Percentiles rank a stretch among this genome's conserved stretches.
phyloP scores from a whole-genome alignment of 2,797 vertebrate species.

The Furcifer pardalis region DNA sequence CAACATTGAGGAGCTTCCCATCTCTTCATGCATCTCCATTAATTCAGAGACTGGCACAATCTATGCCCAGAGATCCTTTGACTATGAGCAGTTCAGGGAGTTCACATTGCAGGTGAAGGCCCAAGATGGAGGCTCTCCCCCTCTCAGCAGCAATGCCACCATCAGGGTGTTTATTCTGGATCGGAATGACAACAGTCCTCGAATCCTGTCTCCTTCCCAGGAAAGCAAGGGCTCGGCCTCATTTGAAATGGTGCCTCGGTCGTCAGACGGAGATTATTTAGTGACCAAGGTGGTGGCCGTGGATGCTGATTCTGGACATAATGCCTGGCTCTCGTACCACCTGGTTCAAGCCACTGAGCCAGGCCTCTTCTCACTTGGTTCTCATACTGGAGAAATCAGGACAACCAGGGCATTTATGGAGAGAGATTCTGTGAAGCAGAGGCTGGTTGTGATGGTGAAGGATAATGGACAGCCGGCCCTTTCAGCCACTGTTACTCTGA shows the following conservation, averaged over 20 bases:
- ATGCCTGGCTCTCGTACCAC: constrained; percentile 76
- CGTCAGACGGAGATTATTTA: constrained; percentile 72
- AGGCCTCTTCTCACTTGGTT: constrained; percentile 75
- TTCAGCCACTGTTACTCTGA: constrained; percentile 25
- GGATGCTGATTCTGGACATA: constrained; percentile 74
- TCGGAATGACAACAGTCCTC: constrained; percentile 80
- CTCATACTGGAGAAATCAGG: constrained; percentile 80
- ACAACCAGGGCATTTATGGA: constrained; percentile 71
- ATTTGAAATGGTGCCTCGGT: constrained; percentile 73
- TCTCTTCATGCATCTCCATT: constrained; percentile 49
- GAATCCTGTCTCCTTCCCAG: constrained; percentile 66
- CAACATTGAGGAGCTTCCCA: constrained; percentile 26
- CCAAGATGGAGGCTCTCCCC: constrained; percentile 66
- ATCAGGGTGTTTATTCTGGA: constrained; percentile 78
- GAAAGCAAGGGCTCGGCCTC: constrained; percentile 63
- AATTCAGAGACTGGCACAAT: constrained; percentile 23
- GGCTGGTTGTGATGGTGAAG: constrained; percentile 48
- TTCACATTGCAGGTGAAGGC: constrained; percentile 62
- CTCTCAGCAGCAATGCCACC: constrained; percentile 73
- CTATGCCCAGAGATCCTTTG: constrained; percentile 57
- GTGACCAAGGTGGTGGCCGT: constrained; percentile 69
- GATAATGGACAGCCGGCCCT: constrained; percentile 51
- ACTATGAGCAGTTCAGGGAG: constrained; percentile 65
- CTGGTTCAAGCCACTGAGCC: constrained; percentile 76
- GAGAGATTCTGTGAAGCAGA: constrained; percentile 46